Evolutionary conservation across 2,888 invertebrate genomes (phyloP).

Genomic region (Neoaliturus tenellus): DNA sequence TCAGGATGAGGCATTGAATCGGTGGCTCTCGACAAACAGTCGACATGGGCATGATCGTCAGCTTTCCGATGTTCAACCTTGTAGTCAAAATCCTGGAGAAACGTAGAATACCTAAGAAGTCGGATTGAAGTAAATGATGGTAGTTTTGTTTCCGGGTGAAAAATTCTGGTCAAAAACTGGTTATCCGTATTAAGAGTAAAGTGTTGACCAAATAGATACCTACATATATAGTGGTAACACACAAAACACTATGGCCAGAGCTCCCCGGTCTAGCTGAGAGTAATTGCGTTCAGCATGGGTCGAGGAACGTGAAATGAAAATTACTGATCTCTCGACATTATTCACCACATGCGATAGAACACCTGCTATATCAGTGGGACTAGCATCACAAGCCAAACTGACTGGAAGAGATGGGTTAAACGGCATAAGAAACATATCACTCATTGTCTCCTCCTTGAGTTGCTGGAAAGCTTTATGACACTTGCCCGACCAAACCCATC

Average conservation of each 20-base stretch:
- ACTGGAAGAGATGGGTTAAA: conserved; percentile 39
- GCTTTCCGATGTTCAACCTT: conserved; percentile 41
- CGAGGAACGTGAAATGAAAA: neutral
- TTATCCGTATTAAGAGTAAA: conserved; percentile 57
- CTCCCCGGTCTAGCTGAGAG: neutral
- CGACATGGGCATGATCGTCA: conserved; percentile 18
- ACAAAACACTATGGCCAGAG: neutral
- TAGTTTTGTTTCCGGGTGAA: conserved; percentile 21
- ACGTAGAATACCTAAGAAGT: conserved; percentile 49
- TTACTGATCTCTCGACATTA: conserved; percentile 40
- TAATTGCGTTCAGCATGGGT: neutral
- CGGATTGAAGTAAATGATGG: conserved; percentile 35
- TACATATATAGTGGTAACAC: conserved; percentile 1
- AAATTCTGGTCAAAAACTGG: conserved; percentile 44
- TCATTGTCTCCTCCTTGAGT: conserved; percentile 31
- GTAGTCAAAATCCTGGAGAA: conserved; percentile 18
- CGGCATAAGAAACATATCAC: conserved; percentile 40
- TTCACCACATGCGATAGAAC: conserved; percentile 51
- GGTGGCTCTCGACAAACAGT: neutral
- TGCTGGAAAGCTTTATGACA: conserved; percentile 34
- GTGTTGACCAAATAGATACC: conserved; percentile 45
- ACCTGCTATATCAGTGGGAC: conserved; percentile 39
- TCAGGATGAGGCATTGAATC: too few relatives aligned
- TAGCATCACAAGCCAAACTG: conserved; percentile 53
- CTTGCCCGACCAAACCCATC: conserved; percentile 16